Evolutionary conservation across 64 coral and sea anemone species (phyloP), one percentile per base, ranked within the genome.

Genomic region (Dendrophyllia cribrosa): DNA sequence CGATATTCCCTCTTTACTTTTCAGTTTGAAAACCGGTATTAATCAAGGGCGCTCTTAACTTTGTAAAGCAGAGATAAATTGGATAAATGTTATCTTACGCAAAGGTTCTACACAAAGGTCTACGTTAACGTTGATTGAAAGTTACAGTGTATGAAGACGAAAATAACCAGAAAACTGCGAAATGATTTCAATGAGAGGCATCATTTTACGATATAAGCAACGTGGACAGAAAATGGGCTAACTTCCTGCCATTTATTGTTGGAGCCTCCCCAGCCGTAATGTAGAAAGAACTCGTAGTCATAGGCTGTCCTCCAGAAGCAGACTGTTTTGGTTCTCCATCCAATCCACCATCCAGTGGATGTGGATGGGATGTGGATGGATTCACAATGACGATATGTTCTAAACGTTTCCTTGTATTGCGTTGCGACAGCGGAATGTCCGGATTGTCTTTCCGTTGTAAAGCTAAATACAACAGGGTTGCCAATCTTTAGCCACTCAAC

Each of bases 371-470:
- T 34, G 34, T 34, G 34, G 34, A 34, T 34, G 34, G 34, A 34
- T 34, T 34, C 34, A 34, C 87, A 89, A 6, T 7, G 23, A 19
- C 58, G 73, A 23, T 51, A 56, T 1, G 21, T 76, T 20, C 72
- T 89, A 58, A 24, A 20, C 4, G 43, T 66, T 51, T 75, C 45
- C 44, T 9, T 63, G 43, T 94, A 94, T 19, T 43, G 72, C 43
- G 93, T 94, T 12, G 74, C 87, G 24, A 95, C 87, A 47, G 79
- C 70, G 16, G 61, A 77, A 70, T 95, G 93, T 12, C 12, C 59
- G 13, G n/a, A 20, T 21, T 13, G 4, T 4, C 4, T 4, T 49
- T 49, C 72, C 74, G 53, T 16, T 3, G 60, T 0, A 43, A 95
- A 69, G 49, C 66, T 25, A 10, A 95, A 72, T 4, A 53, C 20